phyloP scores from a whole-genome alignment of 2,888 invertebrate genomes.

The Epinotia bilunana region DNA sequence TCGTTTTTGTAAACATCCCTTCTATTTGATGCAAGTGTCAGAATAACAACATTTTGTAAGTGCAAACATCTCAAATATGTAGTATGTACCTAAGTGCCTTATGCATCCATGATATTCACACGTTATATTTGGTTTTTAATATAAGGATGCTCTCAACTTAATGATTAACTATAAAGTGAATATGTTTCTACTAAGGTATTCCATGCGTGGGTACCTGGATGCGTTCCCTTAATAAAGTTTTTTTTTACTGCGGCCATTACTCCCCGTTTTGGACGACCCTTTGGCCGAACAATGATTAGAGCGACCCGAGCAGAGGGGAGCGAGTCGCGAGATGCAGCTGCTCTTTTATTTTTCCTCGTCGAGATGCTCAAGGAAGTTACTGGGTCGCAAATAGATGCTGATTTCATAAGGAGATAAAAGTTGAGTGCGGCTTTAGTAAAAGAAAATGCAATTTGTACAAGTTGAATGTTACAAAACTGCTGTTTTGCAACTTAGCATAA shows the following conservation, averaged over 20 bases:
- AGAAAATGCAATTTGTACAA: constrained; percentile 1
- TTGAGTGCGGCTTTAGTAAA: constrained; percentile 23
- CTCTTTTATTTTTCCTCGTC: constrained; percentile 72
- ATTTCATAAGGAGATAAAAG: constrained; percentile 47
- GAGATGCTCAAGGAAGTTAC: constrained; percentile 59
- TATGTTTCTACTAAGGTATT: constrained; percentile 43
- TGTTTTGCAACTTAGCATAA: neutral
- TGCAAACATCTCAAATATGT: neutral
- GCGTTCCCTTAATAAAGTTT: constrained; percentile 66
- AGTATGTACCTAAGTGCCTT: neutral
- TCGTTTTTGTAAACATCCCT: constrained; percentile 7
- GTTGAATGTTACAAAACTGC: neutral
- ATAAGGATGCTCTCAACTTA: constrained; percentile 9
- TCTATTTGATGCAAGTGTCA: neutral
- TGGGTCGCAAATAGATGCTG: constrained; percentile 64
- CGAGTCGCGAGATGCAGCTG: constrained; percentile 74
- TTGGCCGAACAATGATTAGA: constrained; percentile 78
- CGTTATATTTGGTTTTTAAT: neutral
- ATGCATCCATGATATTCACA: neutral
- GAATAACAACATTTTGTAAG: neutral
- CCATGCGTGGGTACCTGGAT: constrained; percentile 74
- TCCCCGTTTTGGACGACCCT: constrained; percentile 79
- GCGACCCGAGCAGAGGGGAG: constrained; percentile 63
- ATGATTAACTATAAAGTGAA: constrained; percentile 18
- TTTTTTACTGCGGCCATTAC: constrained; percentile 74